Percentiles rank a stretch among this genome's conserved stretches.
These are phyloP conservation scores for Mesembrinibis cayennensis DNA, from an alignment of 2,113 vertebrate species.

Conservation along the genomic window DNA sequence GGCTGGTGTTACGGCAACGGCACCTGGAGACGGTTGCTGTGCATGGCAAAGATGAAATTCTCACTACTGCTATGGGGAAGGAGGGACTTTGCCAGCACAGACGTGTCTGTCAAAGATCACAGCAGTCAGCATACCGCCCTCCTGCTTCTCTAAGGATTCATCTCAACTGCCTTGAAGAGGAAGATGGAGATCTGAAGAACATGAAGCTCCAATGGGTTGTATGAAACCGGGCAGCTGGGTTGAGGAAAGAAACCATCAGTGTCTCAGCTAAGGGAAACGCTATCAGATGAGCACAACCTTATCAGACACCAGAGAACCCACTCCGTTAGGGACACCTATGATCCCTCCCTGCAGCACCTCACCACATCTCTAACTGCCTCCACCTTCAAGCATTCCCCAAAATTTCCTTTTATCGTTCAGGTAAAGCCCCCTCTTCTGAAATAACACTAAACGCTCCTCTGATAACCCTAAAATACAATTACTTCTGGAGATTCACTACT, in stretches of 20 bases:
- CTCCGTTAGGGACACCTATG: accelerated
- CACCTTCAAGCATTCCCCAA: not conserved
- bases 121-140: not conserved
- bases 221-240: not conserved
- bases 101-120: not conserved
- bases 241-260: not conserved
- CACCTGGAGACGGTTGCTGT: not conserved
- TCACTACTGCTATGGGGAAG: not conserved
- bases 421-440: not conserved
- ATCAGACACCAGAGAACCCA: not conserved
- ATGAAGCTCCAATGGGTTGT: not conserved
- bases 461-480: not conserved
- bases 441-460: not conserved
- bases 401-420: not conserved
- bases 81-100: not conserved
- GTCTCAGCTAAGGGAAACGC: not conserved
- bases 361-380: not conserved
- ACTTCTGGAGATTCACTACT: not conserved
- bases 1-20: not conserved
- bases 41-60: not conserved
- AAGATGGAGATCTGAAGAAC: not conserved
- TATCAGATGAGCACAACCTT: not conserved
- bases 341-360: not conserved
- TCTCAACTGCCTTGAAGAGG: not conserved
- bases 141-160: not conserved